Conservation (phyloP, 2,888 invertebrate genomes). For the Diogma glabrata region DNA sequence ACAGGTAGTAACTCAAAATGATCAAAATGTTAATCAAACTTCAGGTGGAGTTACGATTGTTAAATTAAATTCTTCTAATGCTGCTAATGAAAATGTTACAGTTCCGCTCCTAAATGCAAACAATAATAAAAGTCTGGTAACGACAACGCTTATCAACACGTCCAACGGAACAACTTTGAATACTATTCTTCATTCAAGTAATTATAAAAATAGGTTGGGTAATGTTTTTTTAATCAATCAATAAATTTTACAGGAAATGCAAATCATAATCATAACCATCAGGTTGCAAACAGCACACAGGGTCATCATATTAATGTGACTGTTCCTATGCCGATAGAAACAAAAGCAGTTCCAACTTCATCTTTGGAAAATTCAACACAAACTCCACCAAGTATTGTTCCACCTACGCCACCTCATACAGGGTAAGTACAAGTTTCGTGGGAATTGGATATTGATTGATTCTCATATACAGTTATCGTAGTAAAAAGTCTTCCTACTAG, state of each 20-base stretch:
- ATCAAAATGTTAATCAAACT: conserved; percentile 54
- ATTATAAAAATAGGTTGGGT: too few species aligned
- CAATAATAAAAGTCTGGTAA: background rate
- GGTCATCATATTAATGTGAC: conserved; percentile 6
- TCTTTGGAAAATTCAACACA: conserved; percentile 7
- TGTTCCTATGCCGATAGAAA: background rate
- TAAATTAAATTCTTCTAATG: conserved; percentile 48
- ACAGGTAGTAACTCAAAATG: too few species aligned
- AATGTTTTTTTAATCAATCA: too few species aligned
- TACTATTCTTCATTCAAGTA: too few species aligned
- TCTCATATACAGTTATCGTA: too few species aligned
- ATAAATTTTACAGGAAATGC: background rate
- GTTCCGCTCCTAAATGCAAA: too few species aligned
- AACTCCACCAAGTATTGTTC: conserved; percentile 16
- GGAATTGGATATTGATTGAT: too few species aligned
- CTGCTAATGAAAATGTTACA: conserved; percentile 6
- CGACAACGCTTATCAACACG: conserved; percentile 17
- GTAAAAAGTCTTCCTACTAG: too few species aligned
- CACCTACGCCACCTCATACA: conserved; percentile 32
- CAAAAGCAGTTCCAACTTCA: background rate
- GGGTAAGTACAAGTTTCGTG: too few species aligned
- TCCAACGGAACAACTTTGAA: conserved; percentile 7
- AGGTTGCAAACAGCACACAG: background rate
- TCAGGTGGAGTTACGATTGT: conserved; percentile 70
- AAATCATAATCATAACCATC: conserved; percentile 1